Evolutionary conservation across 2,113 vertebrate genomes (phyloP).

Genomic region (Nansenia antarctica): DNA sequence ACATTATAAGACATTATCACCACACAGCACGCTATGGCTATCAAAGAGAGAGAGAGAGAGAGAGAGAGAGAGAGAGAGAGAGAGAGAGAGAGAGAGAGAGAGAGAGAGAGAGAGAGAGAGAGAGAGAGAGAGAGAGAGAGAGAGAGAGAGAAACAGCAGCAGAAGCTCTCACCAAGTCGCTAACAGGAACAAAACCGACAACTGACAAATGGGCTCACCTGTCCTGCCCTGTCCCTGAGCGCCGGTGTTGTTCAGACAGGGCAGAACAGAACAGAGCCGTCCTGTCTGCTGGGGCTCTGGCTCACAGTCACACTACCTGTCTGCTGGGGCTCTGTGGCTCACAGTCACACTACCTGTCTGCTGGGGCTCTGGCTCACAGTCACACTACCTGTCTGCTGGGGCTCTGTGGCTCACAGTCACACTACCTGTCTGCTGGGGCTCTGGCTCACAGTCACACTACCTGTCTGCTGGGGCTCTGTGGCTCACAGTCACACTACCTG

Average conservation of each 20-base stretch:
- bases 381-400: conserved; percentile 25
- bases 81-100: no score
- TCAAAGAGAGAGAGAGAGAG: no score
- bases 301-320: not conserved
- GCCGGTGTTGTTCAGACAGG: not conserved
- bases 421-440: no score
- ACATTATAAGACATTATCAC: not conserved
- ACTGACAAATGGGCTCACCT: not conserved
- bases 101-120: no score
- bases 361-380: conserved; percentile 17
- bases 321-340: conserved; percentile 6
- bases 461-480: not conserved
- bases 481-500: conserved; percentile 33
- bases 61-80: no score
- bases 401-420: conserved; percentile 33
- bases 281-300: not conserved
- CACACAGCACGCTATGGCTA: not conserved
- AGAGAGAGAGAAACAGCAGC: no score
- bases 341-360: conserved; percentile 44
- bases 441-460: conserved; percentile 34
- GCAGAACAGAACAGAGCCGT: not conserved
- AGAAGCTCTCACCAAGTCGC: no score
- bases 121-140: no score
- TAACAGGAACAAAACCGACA: not conserved
- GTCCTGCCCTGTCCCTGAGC: not conserved